Base-by-base conservation (phyloP, 2,113 vertebrate genomes). In the Lophotis ruficrista region DNA sequence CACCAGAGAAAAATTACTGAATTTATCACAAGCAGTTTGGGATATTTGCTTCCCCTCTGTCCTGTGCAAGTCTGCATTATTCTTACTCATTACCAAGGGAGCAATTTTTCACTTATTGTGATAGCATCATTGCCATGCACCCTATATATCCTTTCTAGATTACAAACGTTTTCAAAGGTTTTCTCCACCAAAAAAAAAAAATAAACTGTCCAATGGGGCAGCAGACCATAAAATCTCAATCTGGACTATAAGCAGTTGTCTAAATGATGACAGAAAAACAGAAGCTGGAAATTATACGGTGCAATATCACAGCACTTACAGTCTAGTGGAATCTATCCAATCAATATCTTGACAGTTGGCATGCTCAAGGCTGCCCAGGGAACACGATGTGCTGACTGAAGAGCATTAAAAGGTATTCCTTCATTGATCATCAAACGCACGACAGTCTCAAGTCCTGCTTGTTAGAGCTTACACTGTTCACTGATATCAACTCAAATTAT, bases 211-310 rank as follows among this genome's bases (percentile, higher is more conserved):
- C 91, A 97, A 71, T 41, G 33, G 72, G 73, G 96, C 83, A 96
- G 61, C 62, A 94, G 96, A 97, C 95, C 97, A 93, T 97, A 96
- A 97, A 97, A 97, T 97, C 91, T 76, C 96, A 94, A 94, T 97
- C 97, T 98, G 96, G 96, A 92, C 80, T 91, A 77, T 82, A 88
- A 45, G 64, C 33, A 90, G 71, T 90, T 97, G 96, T 93, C 35
- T 95, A 97, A 96, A 95, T 61, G 78, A 89, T 77, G 57, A 94
- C 86, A 95, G 87, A 93, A 94, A 96, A 90, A 60, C 47, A 97
- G 93, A 97, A 97, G 83, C 77, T 92, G 79, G 76, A 96, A 97
- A 90, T 65, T 90, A 94, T 79, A 94, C 61, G 57, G 87, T 96
- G 73, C 60, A 88, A 60, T 87, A 83, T 62, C 51, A 41, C 9